Evolutionary conservation across 2,888 invertebrate genomes (phyloP).

Genomic region (Lydus trimaculatus): DNA sequence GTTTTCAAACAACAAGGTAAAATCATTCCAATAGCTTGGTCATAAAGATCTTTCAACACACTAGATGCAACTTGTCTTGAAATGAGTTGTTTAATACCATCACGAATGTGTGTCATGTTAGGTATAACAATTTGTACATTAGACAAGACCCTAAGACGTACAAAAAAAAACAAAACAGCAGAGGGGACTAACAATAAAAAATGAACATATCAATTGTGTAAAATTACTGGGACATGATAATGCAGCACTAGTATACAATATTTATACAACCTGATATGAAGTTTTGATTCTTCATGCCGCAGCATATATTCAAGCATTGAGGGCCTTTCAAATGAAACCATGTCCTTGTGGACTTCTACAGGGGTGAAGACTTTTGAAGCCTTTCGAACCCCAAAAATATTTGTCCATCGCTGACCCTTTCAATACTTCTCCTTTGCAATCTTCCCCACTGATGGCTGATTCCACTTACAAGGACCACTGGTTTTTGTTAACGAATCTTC

Average conservation of each 20-base stretch:
- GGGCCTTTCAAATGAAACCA: background rate
- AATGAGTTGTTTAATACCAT: background rate
- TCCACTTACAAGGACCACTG: background rate
- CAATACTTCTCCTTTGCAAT: background rate
- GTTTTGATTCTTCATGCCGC: background rate
- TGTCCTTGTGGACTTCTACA: background rate
- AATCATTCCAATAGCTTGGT: background rate
- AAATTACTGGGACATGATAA: constrained; percentile 11
- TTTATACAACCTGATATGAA: constrained; percentile 9
- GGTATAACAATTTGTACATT: background rate
- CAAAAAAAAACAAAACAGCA: constrained; percentile 12
- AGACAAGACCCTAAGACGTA: constrained; percentile 6
- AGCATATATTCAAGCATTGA: constrained; percentile 10
- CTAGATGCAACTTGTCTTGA: background rate
- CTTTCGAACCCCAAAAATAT: background rate
- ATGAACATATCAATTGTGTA: background rate
- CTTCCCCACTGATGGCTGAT: background rate
- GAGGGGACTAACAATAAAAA: constrained; percentile 1
- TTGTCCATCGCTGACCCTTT: background rate
- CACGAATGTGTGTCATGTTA: background rate
- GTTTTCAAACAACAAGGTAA: constrained; percentile 2
- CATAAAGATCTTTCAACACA: background rate
- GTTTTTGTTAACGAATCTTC: constrained; percentile 2
- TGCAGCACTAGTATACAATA: constrained; percentile 6
- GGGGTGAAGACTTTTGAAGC: background rate